A percentile compares a stretch with the other conserved stretches of the same genome.
These are phyloP conservation scores for Alligator sinensis DNA, from an alignment of 2,113 vertebrate species.

Conservation along the genomic window DNA sequence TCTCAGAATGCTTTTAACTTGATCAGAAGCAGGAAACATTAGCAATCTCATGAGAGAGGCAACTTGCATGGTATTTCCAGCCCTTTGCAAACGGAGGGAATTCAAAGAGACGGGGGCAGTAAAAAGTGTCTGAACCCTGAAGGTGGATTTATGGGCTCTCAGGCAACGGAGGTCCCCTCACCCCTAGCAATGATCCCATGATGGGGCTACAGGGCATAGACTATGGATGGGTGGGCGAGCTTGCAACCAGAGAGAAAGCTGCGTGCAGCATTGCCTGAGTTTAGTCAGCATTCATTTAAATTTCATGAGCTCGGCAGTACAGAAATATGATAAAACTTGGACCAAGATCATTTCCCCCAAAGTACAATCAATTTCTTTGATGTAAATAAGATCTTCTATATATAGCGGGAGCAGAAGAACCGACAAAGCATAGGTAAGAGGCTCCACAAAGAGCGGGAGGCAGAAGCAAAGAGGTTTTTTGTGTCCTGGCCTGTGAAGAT, in stretches of 20 bases:
- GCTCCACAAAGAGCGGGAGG: not conserved
- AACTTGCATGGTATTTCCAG: not conserved
- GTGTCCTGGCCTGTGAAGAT: not conserved
- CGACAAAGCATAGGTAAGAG: not conserved
- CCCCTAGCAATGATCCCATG: not conserved
- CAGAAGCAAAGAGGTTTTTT: not conserved
- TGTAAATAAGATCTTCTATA: slow-evolving; percentile 24
- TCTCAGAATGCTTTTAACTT: not conserved
- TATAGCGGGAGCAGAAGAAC: not conserved
- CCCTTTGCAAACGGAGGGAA: not conserved
- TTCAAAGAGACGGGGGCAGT: rapidly evolving
- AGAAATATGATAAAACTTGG: slow-evolving; percentile 13
- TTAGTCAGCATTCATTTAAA: not conserved
- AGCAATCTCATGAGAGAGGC: rapidly evolving
- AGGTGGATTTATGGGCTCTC: not conserved
- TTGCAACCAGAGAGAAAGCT: rapidly evolving
- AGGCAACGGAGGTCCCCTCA: not conserved
- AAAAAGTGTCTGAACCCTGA: rapidly evolving
- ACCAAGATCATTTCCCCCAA: rapidly evolving
- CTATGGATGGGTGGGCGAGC: not conserved
- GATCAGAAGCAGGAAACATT: not conserved
- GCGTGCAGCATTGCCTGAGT: not conserved
- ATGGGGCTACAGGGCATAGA: not conserved
- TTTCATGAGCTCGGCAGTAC: not conserved
- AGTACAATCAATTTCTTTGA: slow-evolving; percentile 20